Conservation (phyloP, 2,113 vertebrate species). For the Collichthys lucidus region DNA sequence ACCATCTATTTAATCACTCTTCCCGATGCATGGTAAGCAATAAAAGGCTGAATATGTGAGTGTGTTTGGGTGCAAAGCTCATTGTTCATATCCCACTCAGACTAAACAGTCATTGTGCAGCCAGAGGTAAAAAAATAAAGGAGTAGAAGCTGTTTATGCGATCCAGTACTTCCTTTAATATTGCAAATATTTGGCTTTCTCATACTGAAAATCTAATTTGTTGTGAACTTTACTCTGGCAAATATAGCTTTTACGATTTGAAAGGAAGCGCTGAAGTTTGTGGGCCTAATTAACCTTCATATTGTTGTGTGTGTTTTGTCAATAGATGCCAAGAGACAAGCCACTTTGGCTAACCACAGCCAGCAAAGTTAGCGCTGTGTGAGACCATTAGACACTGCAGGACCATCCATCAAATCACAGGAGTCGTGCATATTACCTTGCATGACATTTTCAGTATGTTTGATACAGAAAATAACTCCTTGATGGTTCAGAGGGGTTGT, state of each 20-base stretch:
- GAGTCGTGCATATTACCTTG: not conserved
- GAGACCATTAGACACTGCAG: constrained; percentile 8
- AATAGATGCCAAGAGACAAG: not conserved
- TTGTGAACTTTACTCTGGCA: not conserved
- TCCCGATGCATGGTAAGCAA: not conserved
- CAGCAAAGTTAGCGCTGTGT: not conserved
- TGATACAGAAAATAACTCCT: not conserved
- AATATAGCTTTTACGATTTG: not conserved
- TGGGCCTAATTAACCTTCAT: not conserved
- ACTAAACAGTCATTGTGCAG: not conserved
- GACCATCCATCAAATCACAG: not conserved
- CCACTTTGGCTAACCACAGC: not conserved
- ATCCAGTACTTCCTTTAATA: not conserved
- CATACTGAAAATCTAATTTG: not conserved
- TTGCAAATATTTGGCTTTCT: not conserved
- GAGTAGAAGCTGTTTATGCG: not conserved
- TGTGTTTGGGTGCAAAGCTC: not conserved
- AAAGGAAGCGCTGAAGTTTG: not conserved
- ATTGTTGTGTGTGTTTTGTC: not conserved
- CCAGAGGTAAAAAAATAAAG: not conserved
- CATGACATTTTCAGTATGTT: not conserved
- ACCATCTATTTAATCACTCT: not conserved
- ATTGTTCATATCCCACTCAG: not conserved
- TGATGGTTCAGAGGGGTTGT: not conserved
- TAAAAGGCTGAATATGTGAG: not conserved